A percentile compares a stretch with the other conserved stretches of the same genome.
Conservation (phyloP, 2,888 invertebrate species). For the Hecatera dysodea region DNA sequence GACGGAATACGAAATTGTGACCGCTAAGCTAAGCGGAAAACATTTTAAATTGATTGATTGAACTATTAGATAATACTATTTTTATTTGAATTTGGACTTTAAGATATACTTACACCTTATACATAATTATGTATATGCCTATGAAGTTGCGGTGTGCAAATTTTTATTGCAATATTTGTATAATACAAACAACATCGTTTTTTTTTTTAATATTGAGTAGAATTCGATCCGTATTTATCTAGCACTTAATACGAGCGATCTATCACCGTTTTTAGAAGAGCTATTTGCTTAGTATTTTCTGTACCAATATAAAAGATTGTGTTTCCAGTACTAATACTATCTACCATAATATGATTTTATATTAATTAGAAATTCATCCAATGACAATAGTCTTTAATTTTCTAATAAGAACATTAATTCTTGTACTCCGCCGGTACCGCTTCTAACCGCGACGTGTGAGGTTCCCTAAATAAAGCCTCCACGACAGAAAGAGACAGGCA, state of each 20-base stretch:
- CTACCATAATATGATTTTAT: not conserved
- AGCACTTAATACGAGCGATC: conserved; percentile 27
- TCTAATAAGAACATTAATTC: conserved; percentile 11
- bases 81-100: not conserved
- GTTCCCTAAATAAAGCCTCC: conserved; percentile 64
- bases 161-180: conserved; percentile 21
- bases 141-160: not conserved
- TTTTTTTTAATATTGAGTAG: conserved; percentile 21
- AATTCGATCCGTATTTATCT: conserved; percentile 30
- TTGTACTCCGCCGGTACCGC: conserved; percentile 12
- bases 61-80: conserved; percentile 1
- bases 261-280: not conserved
- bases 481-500: conserved; percentile 62
- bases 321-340: too few relatives aligned
- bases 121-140: too few relatives aligned
- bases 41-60: conserved; percentile 38
- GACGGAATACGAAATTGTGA: conserved; percentile 39
- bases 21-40: conserved; percentile 42
- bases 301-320: not conserved
- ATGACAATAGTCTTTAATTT: not conserved
- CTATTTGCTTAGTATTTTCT: not conserved
- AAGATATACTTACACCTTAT: too few relatives aligned
- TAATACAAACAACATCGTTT: not conserved
- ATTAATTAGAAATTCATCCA: not conserved
- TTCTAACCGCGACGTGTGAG: conserved; percentile 66